Evolutionary conservation across 2,797 vertebrate genomes (phyloP).

Genomic region (Notoglanidium macrostoma): DNA sequence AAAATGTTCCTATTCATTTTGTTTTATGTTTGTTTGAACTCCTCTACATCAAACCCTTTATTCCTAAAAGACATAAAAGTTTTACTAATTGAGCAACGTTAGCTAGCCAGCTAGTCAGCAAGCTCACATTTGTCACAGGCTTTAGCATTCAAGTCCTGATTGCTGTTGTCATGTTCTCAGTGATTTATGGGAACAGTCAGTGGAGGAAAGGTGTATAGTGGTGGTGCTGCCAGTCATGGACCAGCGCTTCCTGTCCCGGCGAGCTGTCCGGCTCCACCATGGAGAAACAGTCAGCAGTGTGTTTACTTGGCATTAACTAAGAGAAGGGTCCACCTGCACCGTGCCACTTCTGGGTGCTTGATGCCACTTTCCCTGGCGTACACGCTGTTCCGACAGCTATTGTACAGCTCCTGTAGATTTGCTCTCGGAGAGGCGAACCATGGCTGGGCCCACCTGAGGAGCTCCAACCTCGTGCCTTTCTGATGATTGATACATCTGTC

Average conservation of each 20-base stretch:
- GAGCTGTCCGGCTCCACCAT: not conserved
- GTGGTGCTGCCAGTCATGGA: not conserved
- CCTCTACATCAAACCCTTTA: not conserved
- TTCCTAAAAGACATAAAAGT: too few species aligned
- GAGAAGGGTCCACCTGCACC: not conserved
- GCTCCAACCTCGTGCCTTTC: not conserved
- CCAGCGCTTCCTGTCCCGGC: not conserved
- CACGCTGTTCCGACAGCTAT: not conserved
- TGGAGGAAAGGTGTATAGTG: not conserved
- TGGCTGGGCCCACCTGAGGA: constrained; percentile 1
- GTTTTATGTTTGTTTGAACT: not conserved
- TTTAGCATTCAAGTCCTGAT: not conserved
- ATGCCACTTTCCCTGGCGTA: not conserved
- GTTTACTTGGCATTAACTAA: not conserved
- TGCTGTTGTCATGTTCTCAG: not conserved
- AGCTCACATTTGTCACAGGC: not conserved
- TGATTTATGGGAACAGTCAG: constrained; percentile 6
- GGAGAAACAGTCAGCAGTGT: not conserved
- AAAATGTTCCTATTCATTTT: not conserved
- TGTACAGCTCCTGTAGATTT: constrained; percentile 9
- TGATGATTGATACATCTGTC: constrained; percentile 22
- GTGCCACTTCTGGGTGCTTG: not conserved
- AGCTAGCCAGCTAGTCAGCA: not conserved
- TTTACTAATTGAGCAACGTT: not conserved
- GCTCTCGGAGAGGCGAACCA: not conserved